phyloP scores from a whole-genome alignment of 2,797 vertebrate species.

The Diplodus sargus region DNA sequence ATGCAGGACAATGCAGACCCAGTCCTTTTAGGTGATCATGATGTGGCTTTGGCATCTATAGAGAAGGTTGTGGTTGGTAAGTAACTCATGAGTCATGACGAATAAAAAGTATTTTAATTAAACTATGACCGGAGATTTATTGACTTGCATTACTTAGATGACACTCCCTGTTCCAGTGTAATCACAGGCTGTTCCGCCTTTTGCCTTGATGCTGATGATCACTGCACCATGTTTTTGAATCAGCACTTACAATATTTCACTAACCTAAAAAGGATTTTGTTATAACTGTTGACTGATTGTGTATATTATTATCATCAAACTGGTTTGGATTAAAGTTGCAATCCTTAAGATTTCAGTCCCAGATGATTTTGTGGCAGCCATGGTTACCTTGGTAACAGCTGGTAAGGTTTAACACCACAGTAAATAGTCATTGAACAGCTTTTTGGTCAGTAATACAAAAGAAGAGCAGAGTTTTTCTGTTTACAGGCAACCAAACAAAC shows the following conservation, averaged over 20 bases:
- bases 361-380: neutral
- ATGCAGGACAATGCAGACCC: constrained; percentile 85
- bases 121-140: neutral
- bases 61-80: constrained; percentile 93
- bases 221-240: neutral
- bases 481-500: neutral
- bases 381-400: neutral
- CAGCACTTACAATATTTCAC: neutral
- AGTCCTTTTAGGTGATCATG: constrained; percentile 86
- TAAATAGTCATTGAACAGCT: neutral
- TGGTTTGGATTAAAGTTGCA: neutral
- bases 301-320: neutral
- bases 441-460: neutral
- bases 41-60: constrained; percentile 91
- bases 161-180: neutral
- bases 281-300: neutral
- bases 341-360: neutral
- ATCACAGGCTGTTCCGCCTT: neutral
- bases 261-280: neutral
- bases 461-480: neutral
- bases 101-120: neutral
- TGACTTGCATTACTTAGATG: neutral
- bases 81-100: constrained; percentile 34
- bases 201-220: neutral
- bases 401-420: neutral